phyloP scores from a whole-genome alignment of 2,888 invertebrate species.

The Chironomus tentans region DNA sequence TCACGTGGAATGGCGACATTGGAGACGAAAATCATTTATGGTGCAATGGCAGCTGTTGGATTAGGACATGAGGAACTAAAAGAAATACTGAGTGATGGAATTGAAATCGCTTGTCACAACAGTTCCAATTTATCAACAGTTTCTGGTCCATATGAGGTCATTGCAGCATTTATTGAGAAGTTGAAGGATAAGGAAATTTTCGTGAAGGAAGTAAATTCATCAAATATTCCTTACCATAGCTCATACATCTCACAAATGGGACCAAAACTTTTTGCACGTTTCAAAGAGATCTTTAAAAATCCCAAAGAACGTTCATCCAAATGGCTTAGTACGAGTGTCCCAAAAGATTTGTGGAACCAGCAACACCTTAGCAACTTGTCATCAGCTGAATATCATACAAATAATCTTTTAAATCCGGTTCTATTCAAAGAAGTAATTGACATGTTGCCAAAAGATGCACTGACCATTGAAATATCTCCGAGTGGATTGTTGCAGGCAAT shows the following conservation, averaged over 20 bases:
- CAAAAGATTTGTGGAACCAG: conserved; percentile 55
- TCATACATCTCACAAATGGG: conserved; percentile 59
- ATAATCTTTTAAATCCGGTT: conserved; percentile 59
- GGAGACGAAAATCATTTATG: conserved; percentile 54
- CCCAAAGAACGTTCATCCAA: conserved; percentile 55
- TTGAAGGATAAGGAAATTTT: conserved; percentile 63
- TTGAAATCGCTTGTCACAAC: conserved; percentile 44
- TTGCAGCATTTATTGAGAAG: conserved; percentile 55
- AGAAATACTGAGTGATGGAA: conserved; percentile 29
- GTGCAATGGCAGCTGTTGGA: conserved; percentile 38
- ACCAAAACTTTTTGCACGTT: conserved; percentile 52
- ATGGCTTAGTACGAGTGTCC: conserved; percentile 74
- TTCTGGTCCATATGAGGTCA: conserved; percentile 67
- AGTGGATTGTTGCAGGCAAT: conserved; percentile 60
- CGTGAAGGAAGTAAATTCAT: background rate
- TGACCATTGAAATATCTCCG: conserved; percentile 61
- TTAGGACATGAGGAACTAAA: conserved; percentile 55
- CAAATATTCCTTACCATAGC: background rate
- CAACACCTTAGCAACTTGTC: conserved; percentile 45
- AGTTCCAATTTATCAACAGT: conserved; percentile 56
- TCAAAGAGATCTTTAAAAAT: conserved; percentile 51
- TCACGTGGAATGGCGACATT: conserved; percentile 61
- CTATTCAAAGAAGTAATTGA: conserved; percentile 54
- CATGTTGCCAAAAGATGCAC: conserved; percentile 52
- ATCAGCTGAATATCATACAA: conserved; percentile 83